Conservation (phyloP, 2,888 invertebrate species). For the Thecocarcelia acutangulata region DNA sequence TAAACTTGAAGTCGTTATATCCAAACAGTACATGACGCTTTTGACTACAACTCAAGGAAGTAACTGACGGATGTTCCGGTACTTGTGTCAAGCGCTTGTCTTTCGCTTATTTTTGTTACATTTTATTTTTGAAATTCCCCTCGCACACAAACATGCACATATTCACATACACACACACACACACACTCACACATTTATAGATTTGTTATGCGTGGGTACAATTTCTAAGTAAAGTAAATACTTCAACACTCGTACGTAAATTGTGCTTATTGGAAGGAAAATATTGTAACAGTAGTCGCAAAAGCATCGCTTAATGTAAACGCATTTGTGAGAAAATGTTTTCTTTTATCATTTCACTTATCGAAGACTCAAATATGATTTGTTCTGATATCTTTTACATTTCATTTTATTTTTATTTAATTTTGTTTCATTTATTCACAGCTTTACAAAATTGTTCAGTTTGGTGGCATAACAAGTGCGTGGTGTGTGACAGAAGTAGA, state of each 20-base stretch:
- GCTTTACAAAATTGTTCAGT: neutral
- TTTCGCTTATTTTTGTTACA: slow-evolving; percentile 71
- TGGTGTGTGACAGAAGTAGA: neutral
- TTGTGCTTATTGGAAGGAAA: slow-evolving; percentile 45
- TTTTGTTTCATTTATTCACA: slow-evolving; percentile 26
- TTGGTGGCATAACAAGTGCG: neutral
- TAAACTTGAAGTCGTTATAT: slow-evolving; percentile 32
- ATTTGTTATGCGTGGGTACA: neutral
- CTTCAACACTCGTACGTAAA: slow-evolving; percentile 9
- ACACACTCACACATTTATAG: neutral
- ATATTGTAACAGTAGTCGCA: slow-evolving; percentile 32
- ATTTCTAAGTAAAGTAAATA: slow-evolving; percentile 15
- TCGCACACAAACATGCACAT: neutral
- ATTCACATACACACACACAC: too few species aligned
- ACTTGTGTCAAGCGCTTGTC: slow-evolving; percentile 80
- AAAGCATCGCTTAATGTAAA: slow-evolving; percentile 50
- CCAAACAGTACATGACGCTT: slow-evolving; percentile 59
- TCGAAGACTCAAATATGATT: slow-evolving; percentile 49
- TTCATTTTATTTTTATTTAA: slow-evolving; percentile 19
- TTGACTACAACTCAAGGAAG: slow-evolving; percentile 72
- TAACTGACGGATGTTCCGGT: slow-evolving; percentile 80
- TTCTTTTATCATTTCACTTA: slow-evolving; percentile 26
- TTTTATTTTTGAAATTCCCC: slow-evolving; percentile 24
- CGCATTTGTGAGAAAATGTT: slow-evolving; percentile 26
- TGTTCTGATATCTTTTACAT: slow-evolving; percentile 31